Conservation (phyloP, 2,888 invertebrate species). For the Meandrusa payeni region DNA sequence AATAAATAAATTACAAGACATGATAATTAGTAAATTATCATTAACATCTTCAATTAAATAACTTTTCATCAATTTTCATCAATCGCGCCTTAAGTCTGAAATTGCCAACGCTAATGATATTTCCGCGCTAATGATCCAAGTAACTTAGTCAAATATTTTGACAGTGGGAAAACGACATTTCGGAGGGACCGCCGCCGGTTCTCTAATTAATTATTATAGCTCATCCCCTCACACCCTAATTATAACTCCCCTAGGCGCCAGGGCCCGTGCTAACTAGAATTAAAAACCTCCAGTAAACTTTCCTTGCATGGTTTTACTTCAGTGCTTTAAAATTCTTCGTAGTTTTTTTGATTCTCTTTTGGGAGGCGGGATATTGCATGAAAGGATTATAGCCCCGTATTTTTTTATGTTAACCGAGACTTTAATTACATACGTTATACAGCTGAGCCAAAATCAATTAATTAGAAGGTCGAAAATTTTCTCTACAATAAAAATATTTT, state of each 20-base stretch:
- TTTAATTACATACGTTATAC: too few species aligned
- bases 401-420: too few species aligned
- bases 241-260: constrained; percentile 8
- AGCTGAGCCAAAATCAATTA: too few species aligned
- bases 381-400: too few species aligned
- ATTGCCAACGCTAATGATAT: constrained; percentile 11
- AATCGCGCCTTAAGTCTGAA: constrained; percentile 14
- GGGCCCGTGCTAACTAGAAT: constrained; percentile 8
- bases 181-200: constrained; percentile 12
- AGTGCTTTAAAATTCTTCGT: too few species aligned
- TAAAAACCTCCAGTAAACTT: neutral
- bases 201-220: constrained; percentile 22
- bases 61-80: constrained; percentile 8
- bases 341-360: neutral
- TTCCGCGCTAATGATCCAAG: constrained; percentile 22
- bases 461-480: too few species aligned
- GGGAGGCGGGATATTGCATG: too few species aligned
- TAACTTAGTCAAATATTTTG: constrained; percentile 24
- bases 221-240: constrained; percentile 19
- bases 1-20: too few species aligned
- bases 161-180: constrained; percentile 20
- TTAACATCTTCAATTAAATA: constrained; percentile 2
- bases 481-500: too few species aligned
- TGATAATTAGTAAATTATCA: too few species aligned
- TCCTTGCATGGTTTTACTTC: neutral